These are phyloP conservation scores for Rhincodon typus DNA, from an alignment of 2,797 vertebrate species.

Conservation along the genomic window DNA sequence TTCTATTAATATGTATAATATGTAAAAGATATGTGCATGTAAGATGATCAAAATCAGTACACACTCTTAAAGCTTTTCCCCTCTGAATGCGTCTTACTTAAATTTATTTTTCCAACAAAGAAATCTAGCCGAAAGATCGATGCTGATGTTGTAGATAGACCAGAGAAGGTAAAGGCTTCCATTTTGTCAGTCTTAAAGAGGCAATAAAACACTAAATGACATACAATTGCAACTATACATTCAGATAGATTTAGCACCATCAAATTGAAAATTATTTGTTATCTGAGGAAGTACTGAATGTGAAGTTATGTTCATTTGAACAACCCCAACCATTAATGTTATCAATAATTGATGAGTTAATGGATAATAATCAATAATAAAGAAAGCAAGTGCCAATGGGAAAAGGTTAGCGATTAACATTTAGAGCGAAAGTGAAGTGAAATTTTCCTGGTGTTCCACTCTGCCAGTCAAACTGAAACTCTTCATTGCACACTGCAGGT, in stretches of 20 bases:
- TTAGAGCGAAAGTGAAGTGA: neutral
- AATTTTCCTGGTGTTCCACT: neutral
- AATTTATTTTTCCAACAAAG: neutral
- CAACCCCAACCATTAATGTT: neutral
- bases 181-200: neutral
- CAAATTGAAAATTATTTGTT: neutral
- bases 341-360: neutral
- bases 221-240: neutral
- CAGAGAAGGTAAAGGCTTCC: neutral
- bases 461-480: no score
- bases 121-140: neutral
- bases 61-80: neutral
- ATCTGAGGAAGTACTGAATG: neutral
- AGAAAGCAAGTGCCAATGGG: neutral
- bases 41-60: neutral
- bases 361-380: neutral
- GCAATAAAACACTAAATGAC: neutral
- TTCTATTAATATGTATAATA: no score
- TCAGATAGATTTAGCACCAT: neutral
- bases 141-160: neutral
- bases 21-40: neutral
- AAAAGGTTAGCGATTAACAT: neutral
- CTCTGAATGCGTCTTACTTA: neutral
- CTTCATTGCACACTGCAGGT: neutral
- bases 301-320: neutral